Evolutionary conservation across 2,888 invertebrate species (phyloP), one percentile per base, ranked within the genome.

Genomic region (Calephelis perditalis): DNA sequence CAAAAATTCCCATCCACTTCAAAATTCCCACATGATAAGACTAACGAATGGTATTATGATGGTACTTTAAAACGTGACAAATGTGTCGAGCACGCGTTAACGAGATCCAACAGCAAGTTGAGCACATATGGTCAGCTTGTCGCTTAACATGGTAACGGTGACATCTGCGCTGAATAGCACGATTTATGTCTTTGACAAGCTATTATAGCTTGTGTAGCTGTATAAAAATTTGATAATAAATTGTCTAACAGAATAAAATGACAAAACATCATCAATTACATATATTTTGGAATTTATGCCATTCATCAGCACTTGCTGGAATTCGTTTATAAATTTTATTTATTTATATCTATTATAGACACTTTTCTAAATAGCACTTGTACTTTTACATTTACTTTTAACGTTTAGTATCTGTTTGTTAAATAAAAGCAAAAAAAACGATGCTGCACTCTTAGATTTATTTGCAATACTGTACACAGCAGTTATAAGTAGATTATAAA

Each of bases 111-210:
- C 52, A 52, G 26, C 43, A 57, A 52, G 52, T 52, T 26, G 45
- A 43, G 11, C 56, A 56, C 59, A 60, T 45, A 60, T 60, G 60
- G 60, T 60, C 60, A 60, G 55, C 55, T 52, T 11, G 52, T 7
- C 35, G 52, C 52, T 52, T 52, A 52, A 59, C 49, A 63, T 62
- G 57, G 60, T 55, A 57, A 49, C 61, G 59, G 52, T 47, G 56
- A 57, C 65, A 65, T 65, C 61, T 65, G 65, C 52, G 52, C 7
- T 47, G 26, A 61, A 62, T 52, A 63, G 52, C 43, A 49, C 36
- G 37, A 49, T 62, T 62, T 62, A 47, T 45, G 43, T 49, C 15
- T 64, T 47, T 63, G 55, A 60, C 60, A 37, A 60, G 54, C 59
- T 54, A 46, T 60, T 56, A 60, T 15, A 45, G 55, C 46, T 54